Percentiles rank a stretch among this genome's conserved stretches.
Evolutionary conservation across 2,113 vertebrate species (phyloP).

Genomic region (Urocolius indicus): DNA sequence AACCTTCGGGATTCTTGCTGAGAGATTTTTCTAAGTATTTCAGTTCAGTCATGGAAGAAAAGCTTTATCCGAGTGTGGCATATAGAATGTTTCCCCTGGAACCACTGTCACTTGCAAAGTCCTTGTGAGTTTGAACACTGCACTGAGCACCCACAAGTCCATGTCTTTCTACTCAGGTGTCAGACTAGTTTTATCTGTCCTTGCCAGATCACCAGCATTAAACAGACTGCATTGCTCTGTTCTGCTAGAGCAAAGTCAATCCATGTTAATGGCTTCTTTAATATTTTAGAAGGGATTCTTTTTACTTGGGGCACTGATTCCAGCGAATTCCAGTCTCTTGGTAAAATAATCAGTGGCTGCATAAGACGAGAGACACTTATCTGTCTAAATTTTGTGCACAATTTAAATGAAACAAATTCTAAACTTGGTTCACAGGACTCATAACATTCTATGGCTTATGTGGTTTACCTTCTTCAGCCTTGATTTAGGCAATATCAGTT

Average conservation of each 20-base stretch:
- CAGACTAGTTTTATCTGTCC: neutral
- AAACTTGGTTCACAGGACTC: neutral
- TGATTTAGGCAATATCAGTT: neutral
- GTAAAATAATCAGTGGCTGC: neutral
- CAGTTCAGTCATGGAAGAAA: neutral
- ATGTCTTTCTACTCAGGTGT: neutral
- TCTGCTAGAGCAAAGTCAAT: neutral
- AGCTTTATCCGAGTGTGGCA: neutral
- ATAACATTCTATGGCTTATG: neutral
- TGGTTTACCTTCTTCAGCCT: neutral
- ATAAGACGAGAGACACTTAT: neutral
- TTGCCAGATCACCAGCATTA: constrained; percentile 11
- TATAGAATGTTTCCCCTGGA: neutral
- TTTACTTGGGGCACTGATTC: neutral
- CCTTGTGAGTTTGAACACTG: neutral
- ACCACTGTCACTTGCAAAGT: neutral
- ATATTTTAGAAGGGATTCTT: constrained; percentile 45
- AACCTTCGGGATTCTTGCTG: neutral
- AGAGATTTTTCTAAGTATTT: neutral
- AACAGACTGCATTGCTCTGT: neutral
- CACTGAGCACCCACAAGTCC: neutral
- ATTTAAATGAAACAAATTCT: neutral
- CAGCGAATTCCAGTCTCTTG: neutral
- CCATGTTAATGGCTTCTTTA: constrained; percentile 21
- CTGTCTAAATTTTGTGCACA: neutral